Evolutionary conservation across 2,888 invertebrate genomes (phyloP), one percentile per base, ranked within the genome.

Genomic region (Mythimna vitellina): DNA sequence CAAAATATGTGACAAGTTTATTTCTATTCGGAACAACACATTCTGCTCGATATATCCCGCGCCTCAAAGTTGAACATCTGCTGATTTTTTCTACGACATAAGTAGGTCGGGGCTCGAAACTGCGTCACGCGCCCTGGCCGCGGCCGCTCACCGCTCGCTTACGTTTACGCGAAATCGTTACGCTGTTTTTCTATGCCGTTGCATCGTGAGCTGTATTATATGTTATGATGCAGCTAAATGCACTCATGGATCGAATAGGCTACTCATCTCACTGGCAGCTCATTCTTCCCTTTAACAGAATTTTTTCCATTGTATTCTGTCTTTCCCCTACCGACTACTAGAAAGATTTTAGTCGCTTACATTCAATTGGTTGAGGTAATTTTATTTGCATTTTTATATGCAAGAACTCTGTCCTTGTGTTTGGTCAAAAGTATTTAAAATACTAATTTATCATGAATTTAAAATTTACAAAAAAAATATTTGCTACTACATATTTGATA

Each of bases 1-100:
- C 96, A 95, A 95, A 95, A 95, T 96, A 96, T 95, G 95, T 95
- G 96, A 96, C 96, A 96, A 95, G 95, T 96, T 95, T 96, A 96
- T 96, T 96, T 96, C 95, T 96, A 96, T 96, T 95, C 94, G 90
- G 93, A 95, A 95, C 95, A 95, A 94, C 94, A 94, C 93, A 93
- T 94, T 95, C 93, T 92, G 91, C 93, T 94, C 95, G 92, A 95
- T 95, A 95, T 95, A 94, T 91, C 92, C 92, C 93, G 90, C 93
- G 90, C 90, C 91, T 91, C 92, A 92, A 92, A 94, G 92, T 94
- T 94, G 90, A 95, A 94, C 95, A 96, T 95, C 95, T 95, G 95
- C 93, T 93, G 93, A 94, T 94, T 95, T 96, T 95, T 95, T 94
- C 94, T 90, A 92, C 94, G 94, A 94, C 95, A 93, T 92, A 96